These are phyloP conservation scores for Ceratotherium simum DNA, from an alignment of 2,113 vertebrate genomes.

Conservation along the genomic window DNA sequence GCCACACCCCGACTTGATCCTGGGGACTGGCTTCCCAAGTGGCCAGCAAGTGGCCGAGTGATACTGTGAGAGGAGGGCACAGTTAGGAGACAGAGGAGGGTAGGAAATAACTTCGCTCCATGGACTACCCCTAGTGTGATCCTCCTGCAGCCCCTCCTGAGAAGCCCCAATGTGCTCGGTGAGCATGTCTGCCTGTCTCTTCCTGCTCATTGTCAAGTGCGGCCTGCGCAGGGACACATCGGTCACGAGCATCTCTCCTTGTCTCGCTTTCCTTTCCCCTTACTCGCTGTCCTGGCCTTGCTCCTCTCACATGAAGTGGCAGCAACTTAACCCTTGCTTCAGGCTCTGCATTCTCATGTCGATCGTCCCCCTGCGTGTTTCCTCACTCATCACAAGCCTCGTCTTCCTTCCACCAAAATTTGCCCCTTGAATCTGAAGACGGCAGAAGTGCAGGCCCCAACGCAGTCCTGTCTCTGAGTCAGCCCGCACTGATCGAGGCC, in stretches of 20 bases:
- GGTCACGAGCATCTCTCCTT: not conserved
- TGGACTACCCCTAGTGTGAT: rapidly evolving
- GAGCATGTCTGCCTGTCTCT: rapidly evolving
- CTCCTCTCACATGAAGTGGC: rapidly evolving
- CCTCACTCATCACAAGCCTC: not conserved
- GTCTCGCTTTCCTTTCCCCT: not conserved
- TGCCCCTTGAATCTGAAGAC: not conserved
- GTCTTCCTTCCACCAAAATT: not conserved
- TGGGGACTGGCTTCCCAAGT: not conserved
- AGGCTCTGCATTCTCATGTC: not conserved
- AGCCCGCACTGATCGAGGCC: not conserved
- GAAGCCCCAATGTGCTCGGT: rapidly evolving
- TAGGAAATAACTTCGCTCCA: not conserved
- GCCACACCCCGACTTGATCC: not conserved
- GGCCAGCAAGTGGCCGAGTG: not conserved
- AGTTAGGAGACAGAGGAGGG: not conserved
- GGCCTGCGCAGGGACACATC: rapidly evolving
- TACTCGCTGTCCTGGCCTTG: not conserved
- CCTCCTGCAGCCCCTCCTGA: not conserved
- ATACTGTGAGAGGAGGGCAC: not conserved
- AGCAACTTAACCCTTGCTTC: not conserved
- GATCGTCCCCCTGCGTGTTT: rapidly evolving
- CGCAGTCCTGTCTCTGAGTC: not conserved
- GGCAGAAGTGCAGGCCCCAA: not conserved
- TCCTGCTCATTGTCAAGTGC: too few relatives aligned